Percentiles rank a stretch among this genome's conserved stretches.
Conservation (phyloP, 2,113 vertebrate genomes). For the Telmatochromis sp. region DNA sequence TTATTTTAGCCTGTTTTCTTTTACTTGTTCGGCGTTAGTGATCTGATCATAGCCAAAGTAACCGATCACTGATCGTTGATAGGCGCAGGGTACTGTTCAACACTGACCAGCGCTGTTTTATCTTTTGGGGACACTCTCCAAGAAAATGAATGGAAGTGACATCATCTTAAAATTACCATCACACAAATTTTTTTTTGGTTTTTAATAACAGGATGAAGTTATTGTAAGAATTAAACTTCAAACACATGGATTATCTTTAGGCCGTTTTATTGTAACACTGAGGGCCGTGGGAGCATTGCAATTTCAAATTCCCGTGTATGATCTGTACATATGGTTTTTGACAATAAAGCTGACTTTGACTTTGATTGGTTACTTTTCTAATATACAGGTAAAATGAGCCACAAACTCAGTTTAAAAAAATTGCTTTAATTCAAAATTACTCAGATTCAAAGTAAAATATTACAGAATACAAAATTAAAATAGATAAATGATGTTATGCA, state of each 20-base stretch:
- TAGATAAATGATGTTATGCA: not conserved
- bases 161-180: not conserved
- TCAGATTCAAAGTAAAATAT: not conserved
- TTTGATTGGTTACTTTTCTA: not conserved
- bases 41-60: not conserved
- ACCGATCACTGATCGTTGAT: fast-evolving
- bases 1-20: not conserved
- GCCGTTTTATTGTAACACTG: not conserved
- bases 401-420: not conserved
- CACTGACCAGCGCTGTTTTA: not conserved
- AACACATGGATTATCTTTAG: not conserved
- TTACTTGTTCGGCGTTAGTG: not conserved
- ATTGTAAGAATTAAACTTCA: not conserved
- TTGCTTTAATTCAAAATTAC: fast-evolving
- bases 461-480: not conserved
- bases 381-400: not conserved
- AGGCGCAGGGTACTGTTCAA: fast-evolving
- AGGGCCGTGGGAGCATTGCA: fast-evolving
- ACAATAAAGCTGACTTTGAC: not conserved
- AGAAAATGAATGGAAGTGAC: not conserved
- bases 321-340: fast-evolving
- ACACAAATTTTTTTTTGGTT: not conserved
- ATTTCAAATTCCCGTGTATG: fast-evolving
- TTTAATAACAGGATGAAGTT: not conserved
- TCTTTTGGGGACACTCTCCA: not conserved